Evolutionary conservation across 1,140 invertebrate species (phyloP).

Genomic region (Heterodera carotae): DNA sequence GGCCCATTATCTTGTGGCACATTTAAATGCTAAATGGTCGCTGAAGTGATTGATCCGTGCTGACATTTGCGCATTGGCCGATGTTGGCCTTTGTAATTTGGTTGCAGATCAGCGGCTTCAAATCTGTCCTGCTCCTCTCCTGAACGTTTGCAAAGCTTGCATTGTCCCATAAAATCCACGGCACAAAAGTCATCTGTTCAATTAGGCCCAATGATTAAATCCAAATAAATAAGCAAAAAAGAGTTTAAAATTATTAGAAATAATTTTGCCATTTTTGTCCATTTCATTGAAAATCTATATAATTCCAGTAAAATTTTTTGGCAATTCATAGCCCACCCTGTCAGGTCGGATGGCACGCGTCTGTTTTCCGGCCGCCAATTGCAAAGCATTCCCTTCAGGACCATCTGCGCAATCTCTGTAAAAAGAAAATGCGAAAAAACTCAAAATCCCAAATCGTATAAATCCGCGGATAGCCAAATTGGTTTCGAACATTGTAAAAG

Average conservation of each 20-base stretch:
- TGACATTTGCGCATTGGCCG: neutral
- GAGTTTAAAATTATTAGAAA: neutral
- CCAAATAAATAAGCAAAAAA: too few relatives aligned
- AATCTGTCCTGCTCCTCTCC: neutral
- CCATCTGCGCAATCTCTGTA: neutral
- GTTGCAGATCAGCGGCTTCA: neutral
- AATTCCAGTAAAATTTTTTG: too few relatives aligned
- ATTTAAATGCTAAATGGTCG: too few relatives aligned
- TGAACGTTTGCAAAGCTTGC: neutral
- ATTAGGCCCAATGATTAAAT: too few relatives aligned
- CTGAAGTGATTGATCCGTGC: neutral
- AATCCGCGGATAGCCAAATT: too few relatives aligned
- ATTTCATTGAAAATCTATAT: too few relatives aligned
- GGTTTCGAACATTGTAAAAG: too few relatives aligned
- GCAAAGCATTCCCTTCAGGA: neutral
- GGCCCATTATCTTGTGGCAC: too few relatives aligned
- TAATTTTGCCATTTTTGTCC: neutral
- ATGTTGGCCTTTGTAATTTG: neutral
- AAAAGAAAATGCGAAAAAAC: neutral
- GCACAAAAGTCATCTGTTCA: conserved; percentile 1
- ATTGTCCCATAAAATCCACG: neutral
- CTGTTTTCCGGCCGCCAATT: neutral
- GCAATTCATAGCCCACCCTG: neutral
- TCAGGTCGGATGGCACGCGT: neutral
- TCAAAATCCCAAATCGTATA: too few relatives aligned